phyloP scores from a whole-genome alignment of 2,113 vertebrate genomes.

The Antidorcas marsupialis region DNA sequence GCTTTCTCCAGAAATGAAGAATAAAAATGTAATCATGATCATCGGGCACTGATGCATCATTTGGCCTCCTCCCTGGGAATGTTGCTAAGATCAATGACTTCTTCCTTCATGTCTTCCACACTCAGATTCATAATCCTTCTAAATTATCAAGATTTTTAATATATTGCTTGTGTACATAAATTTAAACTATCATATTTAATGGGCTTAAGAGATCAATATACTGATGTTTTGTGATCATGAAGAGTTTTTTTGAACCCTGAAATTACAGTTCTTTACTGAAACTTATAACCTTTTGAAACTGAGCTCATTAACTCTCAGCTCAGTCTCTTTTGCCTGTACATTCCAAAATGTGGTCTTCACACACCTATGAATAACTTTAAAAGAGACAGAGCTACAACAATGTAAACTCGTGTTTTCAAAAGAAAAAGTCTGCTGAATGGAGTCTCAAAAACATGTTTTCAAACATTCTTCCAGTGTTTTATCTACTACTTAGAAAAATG shows the following conservation, averaged over 20 bases:
- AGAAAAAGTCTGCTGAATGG: constrained; percentile 36
- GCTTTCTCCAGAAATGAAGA: constrained; percentile 14
- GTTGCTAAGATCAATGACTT: constrained; percentile 1
- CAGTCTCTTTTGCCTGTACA: not conserved
- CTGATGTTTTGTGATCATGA: constrained; percentile 37
- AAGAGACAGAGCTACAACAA: constrained; percentile 45
- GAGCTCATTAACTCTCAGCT: constrained; percentile 63
- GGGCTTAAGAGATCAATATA: constrained; percentile 60
- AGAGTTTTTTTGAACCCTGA: constrained; percentile 58
- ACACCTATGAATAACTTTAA: constrained; percentile 23
- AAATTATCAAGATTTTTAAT: constrained; percentile 56
- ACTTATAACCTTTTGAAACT: constrained; percentile 67
- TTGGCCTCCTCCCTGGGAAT: not conserved
- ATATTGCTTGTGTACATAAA: constrained; percentile 35
- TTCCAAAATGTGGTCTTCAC: constrained; percentile 63
- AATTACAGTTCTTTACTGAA: constrained; percentile 70
- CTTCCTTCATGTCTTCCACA: not conserved
- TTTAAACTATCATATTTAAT: constrained; percentile 72
- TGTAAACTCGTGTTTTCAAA: constrained; percentile 1
- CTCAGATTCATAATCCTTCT: constrained; percentile 28
- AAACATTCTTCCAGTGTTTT: constrained; percentile 13
- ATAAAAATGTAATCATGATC: not conserved
- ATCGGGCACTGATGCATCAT: not conserved
- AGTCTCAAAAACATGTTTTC: constrained; percentile 7
- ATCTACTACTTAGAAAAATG: constrained; percentile 62